phyloP scores from a whole-genome alignment of 2,113 vertebrate species.

The Plectropomus leopardus region DNA sequence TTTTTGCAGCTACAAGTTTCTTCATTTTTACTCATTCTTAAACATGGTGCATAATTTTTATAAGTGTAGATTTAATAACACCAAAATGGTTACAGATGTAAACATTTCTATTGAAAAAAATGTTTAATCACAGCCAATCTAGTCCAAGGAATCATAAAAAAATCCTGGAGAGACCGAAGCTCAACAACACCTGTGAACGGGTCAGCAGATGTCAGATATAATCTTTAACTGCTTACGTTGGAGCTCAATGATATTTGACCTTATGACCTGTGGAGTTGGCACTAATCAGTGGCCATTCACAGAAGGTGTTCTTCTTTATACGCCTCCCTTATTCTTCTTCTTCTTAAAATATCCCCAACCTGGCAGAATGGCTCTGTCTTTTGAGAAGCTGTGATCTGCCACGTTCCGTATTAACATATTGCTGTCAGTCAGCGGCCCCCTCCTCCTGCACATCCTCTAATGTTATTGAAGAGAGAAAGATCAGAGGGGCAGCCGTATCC shows the following conservation, averaged over 20 bases:
- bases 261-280: conserved; percentile 1
- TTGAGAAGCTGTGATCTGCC: conserved; percentile 57
- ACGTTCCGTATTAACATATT: conserved; percentile 63
- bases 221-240: background rate
- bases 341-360: conserved; percentile 21
- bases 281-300: conserved; percentile 7
- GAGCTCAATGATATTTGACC: conserved; percentile 15
- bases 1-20: background rate
- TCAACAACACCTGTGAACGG: background rate
- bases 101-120: background rate
- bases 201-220: conserved; percentile 12
- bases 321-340: background rate
- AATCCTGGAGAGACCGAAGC: background rate
- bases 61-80: background rate
- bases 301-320: background rate
- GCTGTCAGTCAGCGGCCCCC: conserved; percentile 56
- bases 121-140: background rate
- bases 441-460: conserved; percentile 55
- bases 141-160: background rate
- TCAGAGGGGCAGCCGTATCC: conserved; percentile 77
- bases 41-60: background rate
- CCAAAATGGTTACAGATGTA: background rate
- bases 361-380: conserved; percentile 21
- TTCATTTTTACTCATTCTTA: background rate
- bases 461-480: conserved; percentile 75